These are phyloP conservation scores for Equus przewalskii DNA, from an alignment of 2,113 vertebrate genomes.

Conservation along the genomic window DNA sequence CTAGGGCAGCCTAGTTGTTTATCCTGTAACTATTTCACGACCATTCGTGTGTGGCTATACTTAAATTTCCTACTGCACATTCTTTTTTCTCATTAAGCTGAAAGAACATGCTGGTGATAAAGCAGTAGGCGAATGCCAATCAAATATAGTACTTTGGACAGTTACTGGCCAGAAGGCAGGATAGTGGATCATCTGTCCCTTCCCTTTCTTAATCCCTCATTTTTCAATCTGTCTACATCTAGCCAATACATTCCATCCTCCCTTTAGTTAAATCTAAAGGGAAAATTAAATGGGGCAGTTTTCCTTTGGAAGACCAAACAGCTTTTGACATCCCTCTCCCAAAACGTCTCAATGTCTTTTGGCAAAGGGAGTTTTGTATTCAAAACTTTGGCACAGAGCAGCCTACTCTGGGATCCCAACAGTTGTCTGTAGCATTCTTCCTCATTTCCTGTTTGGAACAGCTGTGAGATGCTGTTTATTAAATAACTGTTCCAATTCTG, in stretches of 20 bases:
- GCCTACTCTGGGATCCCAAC: background rate
- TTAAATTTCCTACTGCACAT: background rate
- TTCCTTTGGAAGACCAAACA: background rate
- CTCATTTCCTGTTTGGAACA: constrained; percentile 18
- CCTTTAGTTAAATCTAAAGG: background rate
- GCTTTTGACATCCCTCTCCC: background rate
- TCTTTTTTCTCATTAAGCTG: background rate
- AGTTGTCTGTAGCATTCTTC: background rate
- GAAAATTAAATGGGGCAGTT: background rate
- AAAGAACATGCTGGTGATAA: background rate
- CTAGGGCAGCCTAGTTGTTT: background rate
- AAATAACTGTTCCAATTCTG: background rate
- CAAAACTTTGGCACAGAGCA: background rate
- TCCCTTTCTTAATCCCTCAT: background rate
- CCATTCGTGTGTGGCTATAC: background rate
- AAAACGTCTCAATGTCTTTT: background rate
- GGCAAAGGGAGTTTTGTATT: background rate
- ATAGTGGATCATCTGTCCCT: background rate
- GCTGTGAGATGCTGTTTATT: background rate
- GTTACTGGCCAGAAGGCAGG: background rate
- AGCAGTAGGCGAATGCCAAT: background rate
- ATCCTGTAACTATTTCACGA: background rate
- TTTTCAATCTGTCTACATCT: background rate
- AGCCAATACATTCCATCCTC: background rate
- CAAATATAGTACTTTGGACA: background rate